Conservation (phyloP, 2,888 invertebrate species). For the Cloeon dipterum region DNA sequence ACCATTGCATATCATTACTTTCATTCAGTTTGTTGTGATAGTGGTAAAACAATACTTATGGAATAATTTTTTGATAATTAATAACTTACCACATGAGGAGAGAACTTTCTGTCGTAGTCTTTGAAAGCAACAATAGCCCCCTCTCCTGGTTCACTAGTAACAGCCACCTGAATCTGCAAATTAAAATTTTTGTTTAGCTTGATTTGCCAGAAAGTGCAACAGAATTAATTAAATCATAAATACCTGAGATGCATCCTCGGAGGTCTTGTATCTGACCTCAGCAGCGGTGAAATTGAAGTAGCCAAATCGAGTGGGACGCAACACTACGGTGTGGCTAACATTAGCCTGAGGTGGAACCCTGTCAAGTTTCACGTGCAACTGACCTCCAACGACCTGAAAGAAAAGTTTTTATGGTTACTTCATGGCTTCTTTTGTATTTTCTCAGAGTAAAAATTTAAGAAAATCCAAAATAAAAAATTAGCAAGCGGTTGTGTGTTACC, state of each 20-base stretch:
- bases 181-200: no score
- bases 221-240: constrained; percentile 12
- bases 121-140: constrained; percentile 79
- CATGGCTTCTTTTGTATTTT: no score
- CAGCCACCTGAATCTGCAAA: constrained; percentile 41
- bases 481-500: no score
- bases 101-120: constrained; percentile 91
- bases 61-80: background rate
- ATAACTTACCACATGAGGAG: constrained; percentile 79
- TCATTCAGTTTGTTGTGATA: no score
- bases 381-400: constrained; percentile 71
- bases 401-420: no score
- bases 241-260: constrained; percentile 58
- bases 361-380: constrained; percentile 58
- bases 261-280: constrained; percentile 66
- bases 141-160: constrained; percentile 82
- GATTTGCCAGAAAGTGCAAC: no score
- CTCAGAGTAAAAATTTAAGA: no score
- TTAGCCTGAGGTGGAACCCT: constrained; percentile 84
- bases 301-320: constrained; percentile 72
- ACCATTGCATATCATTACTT: no score
- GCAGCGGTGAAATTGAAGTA: constrained; percentile 96
- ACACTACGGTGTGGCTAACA: constrained; percentile 79
- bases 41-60: background rate
- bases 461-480: no score